phyloP scores from a whole-genome alignment of 2,888 invertebrate species.

The Clusia tigrina region DNA sequence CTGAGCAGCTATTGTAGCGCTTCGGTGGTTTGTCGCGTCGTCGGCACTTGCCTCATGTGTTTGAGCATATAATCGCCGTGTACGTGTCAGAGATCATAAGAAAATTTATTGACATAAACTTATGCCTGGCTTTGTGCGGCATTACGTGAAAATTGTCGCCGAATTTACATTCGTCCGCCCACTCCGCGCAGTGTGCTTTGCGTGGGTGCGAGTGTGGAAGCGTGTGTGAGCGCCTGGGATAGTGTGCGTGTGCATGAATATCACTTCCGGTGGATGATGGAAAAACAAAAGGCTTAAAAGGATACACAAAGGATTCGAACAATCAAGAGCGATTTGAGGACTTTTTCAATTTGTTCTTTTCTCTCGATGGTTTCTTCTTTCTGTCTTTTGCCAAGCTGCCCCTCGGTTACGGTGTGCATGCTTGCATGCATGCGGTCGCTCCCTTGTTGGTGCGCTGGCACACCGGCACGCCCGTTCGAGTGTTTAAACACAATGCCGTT shows the following conservation, averaged over 20 bases:
- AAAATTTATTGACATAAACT: constrained; percentile 18
- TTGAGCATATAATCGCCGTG: no score
- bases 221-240: neutral
- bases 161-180: constrained; percentile 38
- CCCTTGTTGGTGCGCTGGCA: no score
- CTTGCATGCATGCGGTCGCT: neutral
- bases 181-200: constrained; percentile 46
- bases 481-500: constrained; percentile 6
- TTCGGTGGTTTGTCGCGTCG: no score
- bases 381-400: neutral
- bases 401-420: constrained; percentile 1
- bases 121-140: constrained; percentile 18
- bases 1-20: no score
- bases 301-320: constrained; percentile 56
- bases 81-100: constrained; percentile 18
- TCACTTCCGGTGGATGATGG: constrained; percentile 54
- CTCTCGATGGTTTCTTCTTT: neutral
- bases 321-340: constrained; percentile 53
- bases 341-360: constrained; percentile 27
- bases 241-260: constrained; percentile 17
- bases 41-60: no score
- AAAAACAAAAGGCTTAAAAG: constrained; percentile 56
- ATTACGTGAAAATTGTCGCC: constrained; percentile 43
- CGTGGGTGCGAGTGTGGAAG: constrained; percentile 19
- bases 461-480: neutral